Evolutionary conservation across 35 echinoderm and acorn worm species (phyloP).

Genomic region (Heliocidaris tuberculata): DNA sequence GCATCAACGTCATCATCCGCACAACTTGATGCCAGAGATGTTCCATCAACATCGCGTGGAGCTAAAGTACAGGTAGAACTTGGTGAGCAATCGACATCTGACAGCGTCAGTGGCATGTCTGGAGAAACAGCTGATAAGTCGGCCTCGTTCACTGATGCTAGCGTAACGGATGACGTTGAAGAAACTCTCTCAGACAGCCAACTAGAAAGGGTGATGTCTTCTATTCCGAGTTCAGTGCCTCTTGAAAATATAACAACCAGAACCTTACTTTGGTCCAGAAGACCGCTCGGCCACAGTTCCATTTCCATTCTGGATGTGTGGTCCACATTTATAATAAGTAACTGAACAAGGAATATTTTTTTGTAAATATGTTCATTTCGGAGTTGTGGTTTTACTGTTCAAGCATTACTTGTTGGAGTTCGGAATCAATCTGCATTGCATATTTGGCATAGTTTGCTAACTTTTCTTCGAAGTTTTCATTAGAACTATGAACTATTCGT

Average conservation of each 20-base stretch:
- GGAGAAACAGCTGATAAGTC: constrained; percentile 8
- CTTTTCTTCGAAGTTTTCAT: not conserved
- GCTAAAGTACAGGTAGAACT: not conserved
- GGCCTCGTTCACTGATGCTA: not conserved
- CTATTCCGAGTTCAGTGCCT: not conserved
- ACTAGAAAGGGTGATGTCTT: constrained; percentile 26
- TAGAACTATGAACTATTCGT: not conserved
- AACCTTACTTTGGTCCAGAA: constrained; percentile 8
- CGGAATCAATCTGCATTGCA: not conserved
- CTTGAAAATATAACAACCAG: constrained; percentile 10
- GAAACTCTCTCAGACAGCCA: constrained; percentile 1
- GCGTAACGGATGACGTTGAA: not conserved
- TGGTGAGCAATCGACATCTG: not conserved
- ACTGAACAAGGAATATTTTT: too few species aligned
- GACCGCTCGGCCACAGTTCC: too few species aligned
- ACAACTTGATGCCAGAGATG: not conserved
- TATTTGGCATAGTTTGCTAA: not conserved
- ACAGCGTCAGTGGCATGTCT: not conserved
- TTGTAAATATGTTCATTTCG: constrained; percentile 16
- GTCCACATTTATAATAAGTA: too few species aligned
- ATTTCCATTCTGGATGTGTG: too few species aligned
- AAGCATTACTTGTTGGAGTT: constrained; percentile 8
- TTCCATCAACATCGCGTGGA: constrained; percentile 18
- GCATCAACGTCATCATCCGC: too few species aligned
- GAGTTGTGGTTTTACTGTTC: not conserved